A percentile compares a stretch with the other conserved stretches of the same genome.
These are phyloP conservation scores for Automeris io DNA, from an alignment of 2,888 invertebrate species.

Conservation along the genomic window DNA sequence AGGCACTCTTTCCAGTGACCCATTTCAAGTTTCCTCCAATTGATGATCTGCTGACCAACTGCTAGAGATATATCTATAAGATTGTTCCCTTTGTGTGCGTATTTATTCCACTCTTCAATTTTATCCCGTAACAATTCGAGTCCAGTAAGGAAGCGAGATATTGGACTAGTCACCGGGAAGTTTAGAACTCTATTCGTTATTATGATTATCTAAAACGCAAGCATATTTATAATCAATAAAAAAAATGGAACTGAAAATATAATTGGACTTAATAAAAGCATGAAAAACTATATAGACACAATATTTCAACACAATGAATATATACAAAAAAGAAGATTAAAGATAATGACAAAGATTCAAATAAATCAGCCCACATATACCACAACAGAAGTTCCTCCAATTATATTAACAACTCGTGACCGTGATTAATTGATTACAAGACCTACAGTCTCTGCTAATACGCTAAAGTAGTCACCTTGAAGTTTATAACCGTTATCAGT, in stretches of 20 bases:
- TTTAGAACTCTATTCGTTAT: conserved; percentile 80
- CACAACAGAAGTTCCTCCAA: too few relatives aligned
- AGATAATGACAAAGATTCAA: too few relatives aligned
- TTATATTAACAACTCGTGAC: too few relatives aligned
- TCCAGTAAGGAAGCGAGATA: conserved; percentile 93
- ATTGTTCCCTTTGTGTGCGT: conserved; percentile 91
- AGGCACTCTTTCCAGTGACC: conserved; percentile 91
- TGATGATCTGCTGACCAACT: conserved; percentile 88
- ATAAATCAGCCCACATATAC: too few relatives aligned
- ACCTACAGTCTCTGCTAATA: too few relatives aligned
- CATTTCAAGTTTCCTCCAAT: conserved; percentile 94
- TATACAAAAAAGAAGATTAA: too few relatives aligned
- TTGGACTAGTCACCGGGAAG: conserved; percentile 88
- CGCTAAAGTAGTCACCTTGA: too few relatives aligned
- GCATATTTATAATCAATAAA: conserved; percentile 3
- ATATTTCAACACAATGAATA: too few relatives aligned
- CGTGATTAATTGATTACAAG: too few relatives aligned
- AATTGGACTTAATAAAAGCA: too few relatives aligned
- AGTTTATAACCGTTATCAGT: too few relatives aligned
- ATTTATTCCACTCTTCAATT: conserved; percentile 93
- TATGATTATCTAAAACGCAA: conserved; percentile 75
- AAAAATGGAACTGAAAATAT: neutral
- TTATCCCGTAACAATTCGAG: conserved; percentile 92
- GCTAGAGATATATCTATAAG: conserved; percentile 83
- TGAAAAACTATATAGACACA: too few relatives aligned